Conservation (phyloP, 1,140 invertebrate genomes). For the Rhagoletis pomonella region DNA sequence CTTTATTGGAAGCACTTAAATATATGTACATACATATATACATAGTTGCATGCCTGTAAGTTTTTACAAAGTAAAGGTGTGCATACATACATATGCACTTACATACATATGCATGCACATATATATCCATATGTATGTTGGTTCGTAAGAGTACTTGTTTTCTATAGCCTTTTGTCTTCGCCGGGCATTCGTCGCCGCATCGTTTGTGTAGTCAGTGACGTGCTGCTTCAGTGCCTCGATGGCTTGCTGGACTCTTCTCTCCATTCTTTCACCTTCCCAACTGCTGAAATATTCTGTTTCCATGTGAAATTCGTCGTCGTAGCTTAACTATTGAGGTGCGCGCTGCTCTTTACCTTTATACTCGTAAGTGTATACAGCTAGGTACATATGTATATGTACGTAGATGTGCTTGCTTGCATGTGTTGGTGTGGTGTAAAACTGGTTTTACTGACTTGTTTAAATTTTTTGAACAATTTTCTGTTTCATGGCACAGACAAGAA, state of each 20-base stretch:
- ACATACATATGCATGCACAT: neutral
- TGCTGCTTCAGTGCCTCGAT: slow-evolving; percentile 41
- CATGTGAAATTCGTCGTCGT: slow-evolving; percentile 34
- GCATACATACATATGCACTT: neutral
- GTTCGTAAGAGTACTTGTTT: neutral
- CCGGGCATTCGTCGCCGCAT: neutral
- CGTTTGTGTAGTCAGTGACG: slow-evolving; percentile 19
- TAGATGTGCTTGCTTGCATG: neutral
- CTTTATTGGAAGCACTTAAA: slow-evolving; percentile 17
- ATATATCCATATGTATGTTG: neutral
- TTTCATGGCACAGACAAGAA: slow-evolving; percentile 36
- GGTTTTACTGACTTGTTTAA: slow-evolving; percentile 35
- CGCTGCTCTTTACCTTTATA: slow-evolving; percentile 33
- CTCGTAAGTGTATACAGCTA: neutral
- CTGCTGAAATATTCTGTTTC: slow-evolving; percentile 47
- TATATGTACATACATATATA: too few species aligned
- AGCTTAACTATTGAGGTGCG: neutral
- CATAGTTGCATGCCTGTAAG: neutral
- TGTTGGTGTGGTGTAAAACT: neutral
- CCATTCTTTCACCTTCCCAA: neutral
- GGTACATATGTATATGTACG: neutral
- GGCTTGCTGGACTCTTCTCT: slow-evolving; percentile 18
- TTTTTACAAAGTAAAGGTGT: too few species aligned
- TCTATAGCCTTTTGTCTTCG: slow-evolving; percentile 21
- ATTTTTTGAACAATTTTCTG: slow-evolving; percentile 21